Evolutionary conservation across 2,113 vertebrate genomes (phyloP).

Genomic region (Atherinomorus stipes): DNA sequence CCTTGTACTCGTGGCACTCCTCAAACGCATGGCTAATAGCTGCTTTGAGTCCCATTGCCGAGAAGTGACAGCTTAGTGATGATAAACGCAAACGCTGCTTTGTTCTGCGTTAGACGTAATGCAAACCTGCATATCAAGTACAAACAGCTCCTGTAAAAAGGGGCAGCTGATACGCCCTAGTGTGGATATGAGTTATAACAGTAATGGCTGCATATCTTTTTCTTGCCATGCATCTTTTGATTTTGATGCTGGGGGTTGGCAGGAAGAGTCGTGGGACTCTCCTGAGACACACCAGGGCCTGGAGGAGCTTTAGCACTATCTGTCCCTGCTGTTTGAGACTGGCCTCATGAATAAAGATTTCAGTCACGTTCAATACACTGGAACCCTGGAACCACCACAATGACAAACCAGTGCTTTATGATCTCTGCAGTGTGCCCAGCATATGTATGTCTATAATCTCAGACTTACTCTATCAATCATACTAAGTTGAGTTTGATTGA

Average conservation of each 20-base stretch:
- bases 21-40: constrained; percentile 87
- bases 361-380: constrained; percentile 77
- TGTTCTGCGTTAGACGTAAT: constrained; percentile 88
- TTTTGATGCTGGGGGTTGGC: constrained; percentile 56
- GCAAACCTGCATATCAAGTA: constrained; percentile 85
- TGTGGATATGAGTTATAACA: constrained; percentile 56
- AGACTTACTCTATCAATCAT: constrained; percentile 62
- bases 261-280: constrained; percentile 59
- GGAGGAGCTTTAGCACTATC: constrained; percentile 74
- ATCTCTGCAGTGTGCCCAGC: constrained; percentile 73
- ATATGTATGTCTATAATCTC: constrained; percentile 67
- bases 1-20: constrained; percentile 84
- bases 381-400: constrained; percentile 73
- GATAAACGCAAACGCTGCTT: constrained; percentile 90
- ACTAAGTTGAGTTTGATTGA: constrained; percentile 44
- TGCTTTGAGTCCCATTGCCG: constrained; percentile 89
- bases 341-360: constrained; percentile 81
- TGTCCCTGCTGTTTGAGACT: constrained; percentile 75
- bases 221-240: constrained; percentile 58
- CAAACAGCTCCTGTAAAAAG: constrained; percentile 83
- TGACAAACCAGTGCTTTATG: constrained; percentile 79
- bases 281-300: constrained; percentile 63
- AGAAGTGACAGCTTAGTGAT: constrained; percentile 90
- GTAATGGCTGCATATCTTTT: constrained; percentile 70
- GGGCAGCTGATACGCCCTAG: constrained; percentile 56